These are phyloP conservation scores for Pocillopora meandrina DNA, from an alignment of 92 coral and sea anemone species.

Conservation along the genomic window DNA sequence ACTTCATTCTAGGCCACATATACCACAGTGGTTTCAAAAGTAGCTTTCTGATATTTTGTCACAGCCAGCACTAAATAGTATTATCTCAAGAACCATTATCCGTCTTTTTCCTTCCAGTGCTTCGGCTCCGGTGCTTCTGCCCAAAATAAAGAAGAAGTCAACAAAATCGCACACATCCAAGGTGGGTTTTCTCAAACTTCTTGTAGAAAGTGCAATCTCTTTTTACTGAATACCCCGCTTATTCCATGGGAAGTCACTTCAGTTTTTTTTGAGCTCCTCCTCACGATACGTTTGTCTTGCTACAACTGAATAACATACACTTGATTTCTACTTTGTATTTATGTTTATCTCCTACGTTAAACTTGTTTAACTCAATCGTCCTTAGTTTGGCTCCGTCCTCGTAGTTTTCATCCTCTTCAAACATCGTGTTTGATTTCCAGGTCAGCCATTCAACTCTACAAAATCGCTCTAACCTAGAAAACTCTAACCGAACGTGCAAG, in stretches of 20 bases:
- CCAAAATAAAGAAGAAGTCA: conserved; percentile 75
- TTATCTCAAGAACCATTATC: background rate
- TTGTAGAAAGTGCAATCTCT: background rate
- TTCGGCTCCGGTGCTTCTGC: conserved; percentile 77
- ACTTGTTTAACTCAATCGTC: background rate
- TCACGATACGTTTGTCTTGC: no score
- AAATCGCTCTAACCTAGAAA: background rate
- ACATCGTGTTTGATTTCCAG: background rate
- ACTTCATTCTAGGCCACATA: no score
- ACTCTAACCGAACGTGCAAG: background rate
- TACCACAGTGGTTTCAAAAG: no score
- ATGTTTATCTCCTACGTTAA: background rate
- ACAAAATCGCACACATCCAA: conserved; percentile 48
- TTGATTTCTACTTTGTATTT: background rate
- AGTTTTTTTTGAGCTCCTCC: no score
- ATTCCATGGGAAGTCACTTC: no score
- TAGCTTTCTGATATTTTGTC: no score
- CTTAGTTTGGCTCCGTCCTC: background rate
- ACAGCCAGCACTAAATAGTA: no score
- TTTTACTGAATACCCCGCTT: background rate
- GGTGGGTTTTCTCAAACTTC: conserved; percentile 14
- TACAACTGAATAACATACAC: no score
- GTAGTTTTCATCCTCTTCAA: no score
- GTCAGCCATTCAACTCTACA: background rate
- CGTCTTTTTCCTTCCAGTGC: conserved; percentile 48